A percentile compares a stretch with the other conserved stretches of the same genome.
These are phyloP conservation scores for Myotis davidii DNA, from an alignment of 2,113 vertebrate species.

Conservation along the genomic window DNA sequence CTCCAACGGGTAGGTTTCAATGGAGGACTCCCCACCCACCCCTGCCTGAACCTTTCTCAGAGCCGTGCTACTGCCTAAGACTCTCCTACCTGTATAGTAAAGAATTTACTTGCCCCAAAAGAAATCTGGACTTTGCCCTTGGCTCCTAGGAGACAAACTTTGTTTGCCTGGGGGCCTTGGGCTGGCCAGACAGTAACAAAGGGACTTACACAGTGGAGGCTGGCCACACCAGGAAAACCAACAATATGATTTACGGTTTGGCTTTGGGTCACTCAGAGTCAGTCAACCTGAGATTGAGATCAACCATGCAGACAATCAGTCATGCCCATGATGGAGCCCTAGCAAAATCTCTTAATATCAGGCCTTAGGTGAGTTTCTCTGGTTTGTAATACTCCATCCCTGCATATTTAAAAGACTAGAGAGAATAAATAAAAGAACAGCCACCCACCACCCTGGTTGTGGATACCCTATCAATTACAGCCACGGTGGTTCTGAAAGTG, in stretches of 20 bases:
- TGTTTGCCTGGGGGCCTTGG: not conserved
- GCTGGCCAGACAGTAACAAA: not conserved
- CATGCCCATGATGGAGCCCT: not conserved
- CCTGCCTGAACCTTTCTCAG: not conserved
- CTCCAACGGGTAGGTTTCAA: not conserved
- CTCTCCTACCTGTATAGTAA: not conserved
- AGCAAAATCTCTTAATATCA: not conserved
- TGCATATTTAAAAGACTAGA: not conserved
- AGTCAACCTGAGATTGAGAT: not conserved
- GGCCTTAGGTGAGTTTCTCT: not conserved
- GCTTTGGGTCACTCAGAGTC: not conserved
- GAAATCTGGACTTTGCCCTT: not conserved
- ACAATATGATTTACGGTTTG: not conserved
- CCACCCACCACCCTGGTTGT: not conserved
- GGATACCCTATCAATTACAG: not conserved
- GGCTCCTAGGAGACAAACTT: not conserved
- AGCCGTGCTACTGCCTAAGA: not conserved
- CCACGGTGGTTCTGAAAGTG: not conserved
- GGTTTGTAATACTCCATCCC: not conserved
- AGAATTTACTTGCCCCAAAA: not conserved
- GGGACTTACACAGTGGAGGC: too few species aligned
- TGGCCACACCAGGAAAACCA: not conserved
- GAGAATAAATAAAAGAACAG: constrained; percentile 2
- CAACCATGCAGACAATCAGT: not conserved
- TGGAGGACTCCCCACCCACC: not conserved